A percentile compares a stretch with the other conserved stretches of the same genome.
Conservation (phyloP, 2,113 vertebrate genomes). For the Paracanthobrama guichenoti region DNA sequence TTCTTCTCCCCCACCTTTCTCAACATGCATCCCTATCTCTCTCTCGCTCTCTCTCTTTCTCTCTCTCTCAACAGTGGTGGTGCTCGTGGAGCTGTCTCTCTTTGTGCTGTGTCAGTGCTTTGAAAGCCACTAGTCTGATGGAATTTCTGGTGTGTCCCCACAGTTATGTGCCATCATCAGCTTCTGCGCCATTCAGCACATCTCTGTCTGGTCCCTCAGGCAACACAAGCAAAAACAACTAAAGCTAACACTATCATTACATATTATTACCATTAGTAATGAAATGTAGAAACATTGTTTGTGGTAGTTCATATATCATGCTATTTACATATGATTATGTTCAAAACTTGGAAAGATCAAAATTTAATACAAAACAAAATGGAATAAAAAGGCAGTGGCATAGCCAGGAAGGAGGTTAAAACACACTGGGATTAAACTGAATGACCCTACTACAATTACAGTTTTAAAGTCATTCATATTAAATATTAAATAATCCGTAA, state of each 20-base stretch:
- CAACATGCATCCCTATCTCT: neutral
- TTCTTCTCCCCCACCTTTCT: neutral
- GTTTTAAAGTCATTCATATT: neutral
- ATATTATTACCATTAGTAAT: neutral
- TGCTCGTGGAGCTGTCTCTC: constrained; percentile 28
- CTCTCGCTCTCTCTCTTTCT: neutral
- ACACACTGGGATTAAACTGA: too few relatives aligned
- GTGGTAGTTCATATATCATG: too few relatives aligned
- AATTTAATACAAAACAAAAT: too few relatives aligned
- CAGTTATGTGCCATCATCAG: constrained; percentile 29
- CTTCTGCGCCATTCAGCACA: constrained; percentile 29
- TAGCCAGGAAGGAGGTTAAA: too few relatives aligned
- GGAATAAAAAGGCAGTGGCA: too few relatives aligned
- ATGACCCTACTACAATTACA: too few relatives aligned
- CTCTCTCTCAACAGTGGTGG: constrained; percentile 3
- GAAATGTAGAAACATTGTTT: too few relatives aligned
- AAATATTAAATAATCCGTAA: neutral
- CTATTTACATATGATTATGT: too few relatives aligned
- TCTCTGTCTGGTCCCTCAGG: constrained; percentile 10
- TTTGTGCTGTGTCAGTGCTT: constrained; percentile 41
- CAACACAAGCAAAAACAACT: constrained; percentile 16
- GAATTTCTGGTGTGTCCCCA: constrained; percentile 39
- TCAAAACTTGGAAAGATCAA: too few relatives aligned
- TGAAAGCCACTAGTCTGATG: constrained; percentile 41
- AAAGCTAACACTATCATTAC: neutral